Percentiles rank a stretch among this genome's conserved stretches.
phyloP scores from a whole-genome alignment of 2,888 invertebrate genomes.

The Drosophila mercatorum region DNA sequence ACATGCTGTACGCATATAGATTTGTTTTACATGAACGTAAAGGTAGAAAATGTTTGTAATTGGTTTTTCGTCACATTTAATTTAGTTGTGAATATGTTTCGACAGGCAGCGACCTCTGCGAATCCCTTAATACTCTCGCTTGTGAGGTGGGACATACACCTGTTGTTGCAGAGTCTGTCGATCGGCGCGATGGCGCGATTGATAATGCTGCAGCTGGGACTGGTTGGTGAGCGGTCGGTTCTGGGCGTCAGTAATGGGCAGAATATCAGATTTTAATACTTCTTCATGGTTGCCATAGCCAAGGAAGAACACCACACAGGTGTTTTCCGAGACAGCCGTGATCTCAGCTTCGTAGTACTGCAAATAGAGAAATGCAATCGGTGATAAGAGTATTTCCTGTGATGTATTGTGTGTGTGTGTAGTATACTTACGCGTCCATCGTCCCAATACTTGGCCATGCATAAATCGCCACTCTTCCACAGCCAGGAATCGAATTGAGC shows the following conservation, averaged over 20 bases:
- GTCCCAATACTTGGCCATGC: conserved; percentile 97
- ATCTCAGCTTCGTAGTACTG: conserved; percentile 94
- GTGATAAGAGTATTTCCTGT: not conserved
- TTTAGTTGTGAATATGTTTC: conserved; percentile 48
- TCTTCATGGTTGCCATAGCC: conserved; percentile 96
- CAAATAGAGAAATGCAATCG: conserved; percentile 46
- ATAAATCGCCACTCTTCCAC: conserved; percentile 93
- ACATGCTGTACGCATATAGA: not conserved
- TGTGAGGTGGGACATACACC: conserved; percentile 85
- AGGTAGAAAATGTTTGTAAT: conserved; percentile 34
- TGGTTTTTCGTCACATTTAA: conserved; percentile 59
- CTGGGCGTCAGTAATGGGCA: conserved; percentile 86
- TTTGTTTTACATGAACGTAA: conserved; percentile 8
- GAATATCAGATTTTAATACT: conserved; percentile 92
- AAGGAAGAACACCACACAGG: conserved; percentile 93
- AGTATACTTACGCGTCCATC: conserved; percentile 90
- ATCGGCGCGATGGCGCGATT: conserved; percentile 80
- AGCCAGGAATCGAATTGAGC: conserved; percentile 82
- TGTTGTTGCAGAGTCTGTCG: conserved; percentile 83
- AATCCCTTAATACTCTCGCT: conserved; percentile 79
- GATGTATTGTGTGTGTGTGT: not conserved
- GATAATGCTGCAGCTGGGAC: conserved; percentile 48
- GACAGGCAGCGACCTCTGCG: conserved; percentile 2
- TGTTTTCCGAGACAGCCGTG: conserved; percentile 92
- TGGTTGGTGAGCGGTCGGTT: conserved; percentile 78